phyloP scores from a whole-genome alignment of 2,113 vertebrate species.

The Carettochelys insculpta region DNA sequence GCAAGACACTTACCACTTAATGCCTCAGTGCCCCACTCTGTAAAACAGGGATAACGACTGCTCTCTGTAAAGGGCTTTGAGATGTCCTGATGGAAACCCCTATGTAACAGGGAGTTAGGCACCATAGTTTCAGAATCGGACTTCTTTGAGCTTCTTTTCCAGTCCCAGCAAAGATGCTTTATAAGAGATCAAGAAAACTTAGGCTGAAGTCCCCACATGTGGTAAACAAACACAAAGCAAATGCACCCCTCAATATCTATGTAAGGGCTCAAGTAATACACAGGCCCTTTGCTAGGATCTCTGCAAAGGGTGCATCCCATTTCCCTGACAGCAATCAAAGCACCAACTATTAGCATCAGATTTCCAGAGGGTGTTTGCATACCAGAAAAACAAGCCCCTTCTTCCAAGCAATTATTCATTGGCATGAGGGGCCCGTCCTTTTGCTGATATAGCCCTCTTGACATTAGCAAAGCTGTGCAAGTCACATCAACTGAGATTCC shows the following conservation, averaged over 20 bases:
- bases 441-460: fast-evolving
- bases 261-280: fast-evolving
- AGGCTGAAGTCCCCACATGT: fast-evolving
- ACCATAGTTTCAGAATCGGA: neutral
- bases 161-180: neutral
- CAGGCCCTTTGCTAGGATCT: neutral
- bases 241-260: fast-evolving
- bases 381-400: neutral
- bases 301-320: fast-evolving
- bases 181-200: fast-evolving
- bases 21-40: no score
- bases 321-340: fast-evolving
- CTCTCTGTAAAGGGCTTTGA: neutral
- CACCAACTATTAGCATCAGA: fast-evolving
- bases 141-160: neutral
- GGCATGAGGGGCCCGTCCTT: neutral
- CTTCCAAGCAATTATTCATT: neutral
- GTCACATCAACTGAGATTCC: neutral
- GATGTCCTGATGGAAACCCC: no score
- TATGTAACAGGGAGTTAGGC: neutral
- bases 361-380: neutral
- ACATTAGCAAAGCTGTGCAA: neutral
- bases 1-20: no score
- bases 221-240: fast-evolving
- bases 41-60: no score